Conservation (phyloP, 2,797 vertebrate species). For the Sardinella longiceps region DNA sequence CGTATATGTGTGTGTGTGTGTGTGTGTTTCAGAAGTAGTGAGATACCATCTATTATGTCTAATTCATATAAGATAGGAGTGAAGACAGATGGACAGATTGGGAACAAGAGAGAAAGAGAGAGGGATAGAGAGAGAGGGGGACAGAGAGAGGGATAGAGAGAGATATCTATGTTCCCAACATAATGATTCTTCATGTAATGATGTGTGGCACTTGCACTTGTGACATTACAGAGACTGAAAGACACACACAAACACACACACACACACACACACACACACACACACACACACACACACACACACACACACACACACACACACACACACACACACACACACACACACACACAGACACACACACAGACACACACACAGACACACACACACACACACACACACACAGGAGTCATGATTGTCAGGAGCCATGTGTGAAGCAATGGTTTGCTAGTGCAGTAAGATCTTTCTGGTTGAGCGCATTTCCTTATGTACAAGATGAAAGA, state of each 20-base stretch:
- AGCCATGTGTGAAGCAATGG: neutral
- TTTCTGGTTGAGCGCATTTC: neutral
- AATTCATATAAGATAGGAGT: neutral
- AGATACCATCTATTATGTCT: neutral
- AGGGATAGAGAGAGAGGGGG: conserved; percentile 18
- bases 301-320: too few relatives aligned
- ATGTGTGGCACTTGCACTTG: neutral
- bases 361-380: too few relatives aligned
- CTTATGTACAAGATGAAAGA: neutral
- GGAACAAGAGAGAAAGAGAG: neutral
- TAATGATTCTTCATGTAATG: neutral
- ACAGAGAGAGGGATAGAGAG: neutral
- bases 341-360: too few relatives aligned
- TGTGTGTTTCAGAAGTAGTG: neutral
- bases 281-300: too few relatives aligned
- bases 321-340: neutral
- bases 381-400: too few relatives aligned
- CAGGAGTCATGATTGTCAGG: neutral
- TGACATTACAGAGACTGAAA: neutral
- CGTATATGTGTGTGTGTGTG: neutral
- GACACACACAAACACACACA: neutral
- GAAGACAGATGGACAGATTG: neutral
- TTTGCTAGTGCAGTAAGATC: neutral
- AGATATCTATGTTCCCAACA: neutral
- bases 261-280: too few relatives aligned